These are phyloP conservation scores for Chrysopa pallens DNA, from an alignment of 1,140 invertebrate species.

Conservation along the genomic window DNA sequence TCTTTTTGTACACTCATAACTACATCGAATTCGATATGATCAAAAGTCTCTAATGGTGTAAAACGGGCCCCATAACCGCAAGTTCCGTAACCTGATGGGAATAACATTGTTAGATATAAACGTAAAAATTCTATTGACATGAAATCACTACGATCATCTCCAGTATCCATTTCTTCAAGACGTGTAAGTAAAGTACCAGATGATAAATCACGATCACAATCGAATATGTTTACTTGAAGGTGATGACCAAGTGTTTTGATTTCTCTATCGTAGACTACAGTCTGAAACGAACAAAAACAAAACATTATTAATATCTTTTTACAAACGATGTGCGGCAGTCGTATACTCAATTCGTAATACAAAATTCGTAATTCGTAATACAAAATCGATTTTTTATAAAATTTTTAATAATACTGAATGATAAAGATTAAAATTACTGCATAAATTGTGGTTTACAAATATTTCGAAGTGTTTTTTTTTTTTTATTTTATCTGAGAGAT, in stretches of 20 bases:
- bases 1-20: constrained; percentile 7
- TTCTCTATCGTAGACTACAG: background rate
- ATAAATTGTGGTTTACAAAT: no score
- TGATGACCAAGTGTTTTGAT: background rate
- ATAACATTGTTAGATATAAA: background rate
- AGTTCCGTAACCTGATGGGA: background rate
- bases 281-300: no score
- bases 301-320: no score
- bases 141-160: background rate
- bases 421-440: no score
- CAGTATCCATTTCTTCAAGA: background rate
- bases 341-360: no score
- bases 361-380: no score
- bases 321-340: no score
- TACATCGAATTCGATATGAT: no score
- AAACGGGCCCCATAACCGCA: constrained; percentile 5
- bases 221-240: background rate
- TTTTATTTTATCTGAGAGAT: no score
- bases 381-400: no score
- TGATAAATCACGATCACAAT: background rate
- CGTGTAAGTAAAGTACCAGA: background rate
- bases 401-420: no score
- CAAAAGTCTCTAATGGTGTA: background rate
- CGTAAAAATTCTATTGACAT: background rate
- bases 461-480: no score